A percentile compares a stretch with the other conserved stretches of the same genome.
Conservation (phyloP, 2,797 vertebrate species). For the Rhincodon typus region DNA sequence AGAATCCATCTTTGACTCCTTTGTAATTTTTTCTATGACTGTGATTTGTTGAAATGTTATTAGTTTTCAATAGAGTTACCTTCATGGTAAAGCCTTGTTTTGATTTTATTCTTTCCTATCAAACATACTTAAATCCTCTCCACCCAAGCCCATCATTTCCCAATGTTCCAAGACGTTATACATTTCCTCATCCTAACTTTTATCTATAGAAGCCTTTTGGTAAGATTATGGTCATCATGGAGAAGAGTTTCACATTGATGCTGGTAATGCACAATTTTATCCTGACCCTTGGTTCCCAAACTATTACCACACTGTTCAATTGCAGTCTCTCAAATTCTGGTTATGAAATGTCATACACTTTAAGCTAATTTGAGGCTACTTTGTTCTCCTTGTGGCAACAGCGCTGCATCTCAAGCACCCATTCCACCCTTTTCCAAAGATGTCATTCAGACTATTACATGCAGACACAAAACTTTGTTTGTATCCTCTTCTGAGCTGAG, state of each 20-base stretch:
- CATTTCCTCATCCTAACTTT: neutral
- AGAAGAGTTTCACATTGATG: neutral
- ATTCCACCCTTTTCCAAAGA: neutral
- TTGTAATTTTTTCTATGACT: neutral
- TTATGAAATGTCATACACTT: neutral
- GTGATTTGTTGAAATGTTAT: neutral
- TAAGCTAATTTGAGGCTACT: neutral
- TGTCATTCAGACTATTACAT: neutral
- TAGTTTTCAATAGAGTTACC: neutral
- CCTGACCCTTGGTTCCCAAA: neutral
- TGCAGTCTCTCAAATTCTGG: neutral
- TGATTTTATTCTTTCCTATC: neutral
- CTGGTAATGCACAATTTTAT: neutral
- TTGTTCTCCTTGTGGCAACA: neutral
- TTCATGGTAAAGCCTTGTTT: neutral
- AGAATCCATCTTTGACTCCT: neutral
- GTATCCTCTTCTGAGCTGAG: neutral
- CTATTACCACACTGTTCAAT: neutral
- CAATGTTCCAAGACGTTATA: neutral
- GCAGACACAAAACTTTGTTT: neutral
- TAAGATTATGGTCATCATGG: neutral
- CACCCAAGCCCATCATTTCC: neutral
- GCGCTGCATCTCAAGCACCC: neutral
- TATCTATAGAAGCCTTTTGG: neutral
- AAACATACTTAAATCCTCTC: neutral